Base-by-base conservation (phyloP, 2,113 vertebrate species). In the Myiozetetes cayanensis region DNA sequence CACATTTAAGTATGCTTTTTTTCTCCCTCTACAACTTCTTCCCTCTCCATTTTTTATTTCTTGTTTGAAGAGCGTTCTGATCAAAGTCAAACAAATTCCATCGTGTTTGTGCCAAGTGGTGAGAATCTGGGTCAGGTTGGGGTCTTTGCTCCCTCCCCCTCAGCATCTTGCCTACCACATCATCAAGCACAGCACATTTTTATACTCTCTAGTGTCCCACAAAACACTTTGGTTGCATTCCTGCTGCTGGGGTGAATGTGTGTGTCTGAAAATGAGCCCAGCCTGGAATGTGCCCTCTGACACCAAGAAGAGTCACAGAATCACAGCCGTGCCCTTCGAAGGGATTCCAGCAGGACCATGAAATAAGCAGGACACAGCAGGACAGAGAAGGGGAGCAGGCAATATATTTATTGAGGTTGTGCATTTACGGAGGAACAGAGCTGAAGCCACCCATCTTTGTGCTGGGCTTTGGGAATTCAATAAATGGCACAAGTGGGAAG, bases 281-380 rank as follows among this genome's bases (percentile, higher is more conserved):
- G 92, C 41, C 43, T 59, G 87, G 96, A 97, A 94, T 95, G 93
- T 95, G 95, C 79, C 91, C 96, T 95, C 74, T 96, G 87, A 97
- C 96, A 95, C 68, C 46, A 20, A 80, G 52, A 30, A 31, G 58
- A 41, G 16, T 84, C 61, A 25, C 33, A 28, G 61, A 65, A 30
- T 43, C 65, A 30, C 13, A 21, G 24, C 59, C 0, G 0, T 85
- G 85, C 78, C 91, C 87, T 90, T 76, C 2, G 0, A 25, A 31
- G 14, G 58, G 70, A 31, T 23, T 87, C 71, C 39, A 47, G 44
- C 76, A 92, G 82, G 55, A 90, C 88, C 68, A 35, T 33, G 82
- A 43, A 80, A 80, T 66, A 74, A 85, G n/a, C 67, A 92, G 90
- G 78, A 56, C 16, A 1, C 66, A 14, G 68, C 49, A 91, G 78